Conservation (phyloP, 2,888 invertebrate genomes). For the Operophtera brumata region DNA sequence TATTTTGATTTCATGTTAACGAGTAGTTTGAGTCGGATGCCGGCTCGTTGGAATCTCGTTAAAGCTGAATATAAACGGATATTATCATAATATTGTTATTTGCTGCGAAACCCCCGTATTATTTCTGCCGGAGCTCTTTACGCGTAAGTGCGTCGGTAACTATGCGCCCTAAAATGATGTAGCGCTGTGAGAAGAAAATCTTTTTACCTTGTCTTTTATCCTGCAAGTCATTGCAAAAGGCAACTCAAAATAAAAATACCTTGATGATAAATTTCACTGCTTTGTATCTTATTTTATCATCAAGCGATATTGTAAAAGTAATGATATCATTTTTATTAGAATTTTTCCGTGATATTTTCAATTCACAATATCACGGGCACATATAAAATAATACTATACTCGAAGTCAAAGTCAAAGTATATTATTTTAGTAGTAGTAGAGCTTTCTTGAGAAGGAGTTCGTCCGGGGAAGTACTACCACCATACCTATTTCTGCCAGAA, state of each 20-base stretch:
- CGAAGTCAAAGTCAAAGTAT: too few relatives aligned
- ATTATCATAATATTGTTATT: constrained; percentile 74
- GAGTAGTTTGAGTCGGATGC: constrained; percentile 63
- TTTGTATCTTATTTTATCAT: too few relatives aligned
- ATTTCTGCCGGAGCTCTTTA: constrained; percentile 22
- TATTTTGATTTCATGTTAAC: constrained; percentile 75
- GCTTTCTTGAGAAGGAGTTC: too few relatives aligned
- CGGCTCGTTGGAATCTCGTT: constrained; percentile 66
- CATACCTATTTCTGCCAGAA: too few relatives aligned
- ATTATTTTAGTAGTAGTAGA: too few relatives aligned
- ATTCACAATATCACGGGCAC: too few relatives aligned
- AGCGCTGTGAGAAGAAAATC: not conserved
- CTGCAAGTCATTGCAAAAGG: not conserved
- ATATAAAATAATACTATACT: too few relatives aligned
- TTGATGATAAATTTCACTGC: too few relatives aligned
- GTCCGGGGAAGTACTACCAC: too few relatives aligned
- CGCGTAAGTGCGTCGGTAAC: constrained; percentile 23
- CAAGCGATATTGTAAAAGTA: too few relatives aligned
- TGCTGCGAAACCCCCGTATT: constrained; percentile 43
- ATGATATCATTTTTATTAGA: too few relatives aligned
- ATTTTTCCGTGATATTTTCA: too few relatives aligned
- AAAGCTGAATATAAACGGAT: constrained; percentile 60
- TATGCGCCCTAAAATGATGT: not conserved
- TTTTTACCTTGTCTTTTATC: not conserved
- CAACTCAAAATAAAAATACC: not conserved